Evolutionary conservation across 1,140 invertebrate species (phyloP).

Genomic region (Drosophila punjabiensis): DNA sequence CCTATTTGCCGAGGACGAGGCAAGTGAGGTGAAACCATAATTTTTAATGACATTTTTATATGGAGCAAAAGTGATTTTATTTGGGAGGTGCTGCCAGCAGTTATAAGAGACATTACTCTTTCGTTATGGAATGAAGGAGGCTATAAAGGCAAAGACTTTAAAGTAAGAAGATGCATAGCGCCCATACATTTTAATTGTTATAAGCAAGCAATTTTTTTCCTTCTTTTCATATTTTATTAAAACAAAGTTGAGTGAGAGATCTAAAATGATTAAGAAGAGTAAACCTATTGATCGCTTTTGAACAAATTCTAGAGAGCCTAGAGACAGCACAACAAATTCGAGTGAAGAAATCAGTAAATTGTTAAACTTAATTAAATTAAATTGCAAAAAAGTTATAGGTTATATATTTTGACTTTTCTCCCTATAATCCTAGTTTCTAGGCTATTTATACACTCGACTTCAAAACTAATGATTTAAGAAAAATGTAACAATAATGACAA

Average conservation of each 20-base stretch:
- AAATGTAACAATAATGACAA: no score
- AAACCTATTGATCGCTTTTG: not conserved
- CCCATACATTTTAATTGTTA: no score
- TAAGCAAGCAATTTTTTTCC: no score
- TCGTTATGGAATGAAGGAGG: not conserved
- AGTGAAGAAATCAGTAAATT: no score
- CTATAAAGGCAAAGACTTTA: not conserved
- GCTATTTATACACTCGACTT: no score
- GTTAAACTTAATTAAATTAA: not conserved
- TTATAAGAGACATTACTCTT: slow-evolving; percentile 8
- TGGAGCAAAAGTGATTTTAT: slow-evolving; percentile 79
- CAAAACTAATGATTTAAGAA: not conserved
- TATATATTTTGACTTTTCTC: not conserved
- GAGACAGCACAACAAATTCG: not conserved
- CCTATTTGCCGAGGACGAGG: slow-evolving; percentile 7
- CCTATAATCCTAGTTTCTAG: not conserved
- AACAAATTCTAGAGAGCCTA: no score
- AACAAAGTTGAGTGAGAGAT: not conserved
- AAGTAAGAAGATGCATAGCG: not conserved
- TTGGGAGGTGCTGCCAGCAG: slow-evolving; percentile 23
- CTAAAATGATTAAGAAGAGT: not conserved
- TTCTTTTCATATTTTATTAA: no score
- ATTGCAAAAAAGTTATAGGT: not conserved
- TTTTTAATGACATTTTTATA: slow-evolving; percentile 79
- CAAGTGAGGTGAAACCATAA: slow-evolving; percentile 49